phyloP scores from a whole-genome alignment of 1,140 invertebrate genomes.

The Solenopsis fugax region DNA sequence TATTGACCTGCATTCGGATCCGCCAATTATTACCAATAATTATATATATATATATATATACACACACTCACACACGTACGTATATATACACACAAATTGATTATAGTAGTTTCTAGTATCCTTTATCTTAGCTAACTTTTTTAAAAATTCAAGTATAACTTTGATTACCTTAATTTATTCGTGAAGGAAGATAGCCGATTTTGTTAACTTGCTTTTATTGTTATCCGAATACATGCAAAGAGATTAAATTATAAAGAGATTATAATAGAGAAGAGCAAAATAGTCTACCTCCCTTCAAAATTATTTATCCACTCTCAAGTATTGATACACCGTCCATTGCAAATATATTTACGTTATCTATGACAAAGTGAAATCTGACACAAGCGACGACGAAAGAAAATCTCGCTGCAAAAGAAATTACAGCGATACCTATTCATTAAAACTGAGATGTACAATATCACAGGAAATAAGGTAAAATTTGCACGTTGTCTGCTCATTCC shows the following conservation, averaged over 20 bases:
- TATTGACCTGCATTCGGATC: slow-evolving; percentile 64
- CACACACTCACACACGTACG: background rate
- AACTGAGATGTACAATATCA: background rate
- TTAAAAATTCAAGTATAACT: slow-evolving; percentile 18
- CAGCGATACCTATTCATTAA: slow-evolving; percentile 6
- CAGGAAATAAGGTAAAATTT: background rate
- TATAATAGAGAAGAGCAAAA: background rate
- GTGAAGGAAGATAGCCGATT: slow-evolving; percentile 22
- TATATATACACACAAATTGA: slow-evolving; percentile 36
- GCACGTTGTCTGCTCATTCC: background rate
- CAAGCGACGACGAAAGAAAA: background rate
- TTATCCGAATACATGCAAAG: background rate
- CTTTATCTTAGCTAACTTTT: slow-evolving; percentile 38
- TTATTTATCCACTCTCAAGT: slow-evolving; percentile 2
- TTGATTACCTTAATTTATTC: background rate
- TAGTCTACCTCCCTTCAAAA: slow-evolving; percentile 11
- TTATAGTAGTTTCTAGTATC: slow-evolving; percentile 63
- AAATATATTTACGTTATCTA: background rate
- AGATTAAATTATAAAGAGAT: background rate
- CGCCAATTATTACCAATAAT: slow-evolving; percentile 32
- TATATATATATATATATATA: slow-evolving; percentile 41
- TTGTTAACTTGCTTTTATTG: background rate
- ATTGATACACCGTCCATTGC: slow-evolving; percentile 9
- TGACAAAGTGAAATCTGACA: background rate
- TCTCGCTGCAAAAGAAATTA: background rate